Base-by-base conservation (phyloP, 2,113 vertebrate species). In the Clarias macrocephalus region DNA sequence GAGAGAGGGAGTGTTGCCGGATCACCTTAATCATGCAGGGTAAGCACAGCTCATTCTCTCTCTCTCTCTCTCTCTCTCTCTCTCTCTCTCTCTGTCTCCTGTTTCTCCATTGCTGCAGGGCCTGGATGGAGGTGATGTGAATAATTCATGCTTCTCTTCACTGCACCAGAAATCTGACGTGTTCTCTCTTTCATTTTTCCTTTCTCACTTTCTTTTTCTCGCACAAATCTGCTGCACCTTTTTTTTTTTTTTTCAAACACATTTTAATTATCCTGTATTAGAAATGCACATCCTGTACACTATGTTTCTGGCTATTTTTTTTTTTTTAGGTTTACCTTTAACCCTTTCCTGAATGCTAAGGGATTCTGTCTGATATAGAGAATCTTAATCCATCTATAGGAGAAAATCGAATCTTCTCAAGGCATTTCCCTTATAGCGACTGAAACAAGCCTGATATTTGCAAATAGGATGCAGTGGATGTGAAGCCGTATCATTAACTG, bases 131-230 rank as follows among this genome's bases (percentile, higher is more conserved):
- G 73, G 63, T 85, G 10, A 48, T 52, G 85, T 90, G 83, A 88
- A 90, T 90, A 87, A 90, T 90, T 90, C 83, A 90, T 90, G 86
- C 80, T 19, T 59, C 86, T 86, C 60, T 81, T 89, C 84, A 85
- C 83, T 87, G 88, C 84, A 23, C 76, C 82, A 89, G 90, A 86
- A 90, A 89, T 86, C 60, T 68, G 82, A 90, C 37, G 60, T 82
- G 11, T 77, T 9, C 60, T 75, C 75, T 60, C 68, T 65, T 73
- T 80, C 33, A 33, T 42, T 56, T 81, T 72, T 30, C 18, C 57
- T 60, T 72, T 37, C 54, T 57, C 13, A 18, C n/a, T 10, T 66
- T 57, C 84, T 59, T 63, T 60, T 70, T 30, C 82, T 77, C 57
- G 37, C 82, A 68, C 83, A 85, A 54, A 57, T 59, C 6, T 11